Base-by-base conservation (phyloP, 2,797 vertebrate species). In the Acipenser oxyrinchus region DNA sequence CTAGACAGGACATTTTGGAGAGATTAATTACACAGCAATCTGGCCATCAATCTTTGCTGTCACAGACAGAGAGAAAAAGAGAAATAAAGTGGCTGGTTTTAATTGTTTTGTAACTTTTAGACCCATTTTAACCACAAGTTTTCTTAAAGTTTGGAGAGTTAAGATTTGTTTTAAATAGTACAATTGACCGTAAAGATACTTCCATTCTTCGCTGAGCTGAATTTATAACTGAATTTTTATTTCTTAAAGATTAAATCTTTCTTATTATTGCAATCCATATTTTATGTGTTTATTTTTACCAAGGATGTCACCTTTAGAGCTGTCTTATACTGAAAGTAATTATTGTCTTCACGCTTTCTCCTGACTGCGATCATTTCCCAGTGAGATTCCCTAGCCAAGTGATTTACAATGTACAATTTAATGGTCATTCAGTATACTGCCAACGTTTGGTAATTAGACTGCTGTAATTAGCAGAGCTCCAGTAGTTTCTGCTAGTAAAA, bases 1-100 rank as follows among this genome's bases (percentile, higher is more conserved):
- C 51, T 18, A 8, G 55, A 62, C 10, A 37, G 52, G 61, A 76
- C 66, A 70, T 75, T 74, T 75, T 74, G 70, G 76, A 73, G 72
- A 68, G 71, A 72, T 80, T 79, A 79, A 83, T 81, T 82, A 76
- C 71, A 71, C 62, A 63, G 64, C 72, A 79, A 73, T 71, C 66
- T 57, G 69, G 68, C 69, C 69, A 76, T 81, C 77, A 77, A 77
- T 80, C 78, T 75, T 70, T 62, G 63, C 68, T 69, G 75, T 72
- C 76, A 67, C 52, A 67, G 74, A 69, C 71, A 71, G 76, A 70
- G 66, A 68, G 64, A 61, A 67, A 67, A 70, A 72, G 23, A 37
- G 15, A 18, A 18, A 18, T 0, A 37, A 37, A 37, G 23, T 37
- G 23, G 23, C 23, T 37, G 23, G 23, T 37, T 37, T 37, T 37